These are phyloP conservation scores for Perccottus glenii DNA, from an alignment of 2,113 vertebrate genomes.

Conservation along the genomic window DNA sequence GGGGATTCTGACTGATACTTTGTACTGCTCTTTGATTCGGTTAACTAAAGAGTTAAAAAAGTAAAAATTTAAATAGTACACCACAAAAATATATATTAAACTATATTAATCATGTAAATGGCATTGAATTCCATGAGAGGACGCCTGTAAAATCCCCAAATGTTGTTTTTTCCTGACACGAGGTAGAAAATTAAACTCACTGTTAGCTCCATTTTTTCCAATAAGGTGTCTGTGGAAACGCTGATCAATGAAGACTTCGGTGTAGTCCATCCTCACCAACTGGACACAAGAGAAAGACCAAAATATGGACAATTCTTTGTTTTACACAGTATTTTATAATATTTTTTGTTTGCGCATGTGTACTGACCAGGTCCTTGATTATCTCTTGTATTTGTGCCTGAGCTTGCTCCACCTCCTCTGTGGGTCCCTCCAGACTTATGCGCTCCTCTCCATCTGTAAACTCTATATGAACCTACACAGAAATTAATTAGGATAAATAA, in stretches of 20 bases:
- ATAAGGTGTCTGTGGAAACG: slow-evolving; percentile 84
- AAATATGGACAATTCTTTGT: neutral
- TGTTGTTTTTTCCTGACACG: neutral
- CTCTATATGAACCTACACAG: slow-evolving; percentile 80
- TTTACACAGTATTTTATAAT: neutral
- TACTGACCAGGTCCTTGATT: slow-evolving; percentile 80
- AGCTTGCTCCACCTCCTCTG: slow-evolving; percentile 80
- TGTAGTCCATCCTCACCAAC: slow-evolving; percentile 85
- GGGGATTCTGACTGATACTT: slow-evolving; percentile 82
- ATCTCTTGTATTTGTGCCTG: slow-evolving; percentile 83
- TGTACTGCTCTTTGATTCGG: slow-evolving; percentile 85
- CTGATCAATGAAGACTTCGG: slow-evolving; percentile 81
- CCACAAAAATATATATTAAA: too few relatives aligned
- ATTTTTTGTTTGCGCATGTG: neutral
- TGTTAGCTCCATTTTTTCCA: slow-evolving; percentile 81
- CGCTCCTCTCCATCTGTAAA: slow-evolving; percentile 84
- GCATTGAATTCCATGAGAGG: too few relatives aligned
- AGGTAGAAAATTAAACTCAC: slow-evolving; percentile 67
- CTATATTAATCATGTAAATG: too few relatives aligned
- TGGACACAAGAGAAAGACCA: slow-evolving; percentile 38
- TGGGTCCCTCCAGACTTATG: slow-evolving; percentile 82
- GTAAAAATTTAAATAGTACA: neutral
- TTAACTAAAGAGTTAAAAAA: slow-evolving; percentile 72
- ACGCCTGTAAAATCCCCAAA: too few relatives aligned
- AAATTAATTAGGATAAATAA: neutral